phyloP scores from a whole-genome alignment of 2,113 vertebrate genomes.

The Mustelus asterias region DNA sequence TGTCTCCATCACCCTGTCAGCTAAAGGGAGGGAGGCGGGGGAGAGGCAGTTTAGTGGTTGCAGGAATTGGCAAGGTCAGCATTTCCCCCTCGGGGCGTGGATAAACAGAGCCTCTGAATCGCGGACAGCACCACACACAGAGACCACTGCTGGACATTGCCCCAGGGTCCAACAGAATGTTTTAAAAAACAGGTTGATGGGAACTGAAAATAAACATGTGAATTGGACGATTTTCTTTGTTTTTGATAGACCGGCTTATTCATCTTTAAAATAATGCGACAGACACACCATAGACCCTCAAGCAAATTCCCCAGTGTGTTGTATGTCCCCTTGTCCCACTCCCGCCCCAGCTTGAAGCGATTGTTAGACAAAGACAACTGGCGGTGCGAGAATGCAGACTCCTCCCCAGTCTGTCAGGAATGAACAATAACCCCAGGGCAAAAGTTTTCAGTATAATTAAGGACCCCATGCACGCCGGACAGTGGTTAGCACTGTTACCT shows the following conservation, averaged over 20 bases:
- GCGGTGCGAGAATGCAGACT: not conserved
- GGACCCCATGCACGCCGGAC: no score
- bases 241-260: not conserved
- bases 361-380: not conserved
- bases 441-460: not conserved
- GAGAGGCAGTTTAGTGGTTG: not conserved
- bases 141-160: not conserved
- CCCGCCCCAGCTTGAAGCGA: not conserved
- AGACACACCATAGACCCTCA: not conserved
- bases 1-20: not conserved
- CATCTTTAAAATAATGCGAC: not conserved
- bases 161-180: not conserved
- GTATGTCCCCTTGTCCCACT: no score
- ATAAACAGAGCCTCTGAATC: not conserved
- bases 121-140: no score
- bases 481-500: no score
- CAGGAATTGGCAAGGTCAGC: not conserved
- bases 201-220: not conserved
- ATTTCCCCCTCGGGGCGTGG: not conserved
- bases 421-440: no score
- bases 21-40: not conserved
- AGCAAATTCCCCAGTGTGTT: not conserved
- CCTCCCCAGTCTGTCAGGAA: not conserved
- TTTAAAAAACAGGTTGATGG: not conserved
- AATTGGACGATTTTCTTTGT: not conserved